Evolutionary conservation across 2,888 invertebrate genomes (phyloP).

Genomic region (Nomada hirtipes): DNA sequence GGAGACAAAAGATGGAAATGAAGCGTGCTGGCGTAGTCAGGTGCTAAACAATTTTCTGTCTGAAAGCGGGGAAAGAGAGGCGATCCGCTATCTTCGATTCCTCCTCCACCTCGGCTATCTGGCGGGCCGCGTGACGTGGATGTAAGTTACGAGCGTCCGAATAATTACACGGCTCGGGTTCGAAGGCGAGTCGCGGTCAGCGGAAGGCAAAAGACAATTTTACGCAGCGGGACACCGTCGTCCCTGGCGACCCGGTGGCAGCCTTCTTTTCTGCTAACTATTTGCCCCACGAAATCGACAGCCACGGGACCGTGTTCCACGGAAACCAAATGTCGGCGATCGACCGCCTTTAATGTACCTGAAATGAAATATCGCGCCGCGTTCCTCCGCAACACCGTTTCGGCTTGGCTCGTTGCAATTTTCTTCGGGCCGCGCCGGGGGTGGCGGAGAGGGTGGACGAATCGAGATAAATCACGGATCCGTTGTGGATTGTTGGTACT

Average conservation of each 20-base stretch:
- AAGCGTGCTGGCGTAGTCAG: constrained; percentile 45
- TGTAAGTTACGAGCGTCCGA: constrained; percentile 82
- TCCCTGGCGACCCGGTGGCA: constrained; percentile 73
- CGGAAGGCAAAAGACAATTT: constrained; percentile 84
- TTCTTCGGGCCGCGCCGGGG: background rate
- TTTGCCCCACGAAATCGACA: constrained; percentile 80
- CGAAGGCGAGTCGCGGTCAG: constrained; percentile 76
- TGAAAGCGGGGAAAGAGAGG: constrained; percentile 53
- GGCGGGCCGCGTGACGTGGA: constrained; percentile 64
- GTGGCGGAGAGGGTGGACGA: background rate
- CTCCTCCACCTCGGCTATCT: constrained; percentile 59
- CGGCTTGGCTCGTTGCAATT: background rate
- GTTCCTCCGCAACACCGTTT: background rate
- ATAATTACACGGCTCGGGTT: constrained; percentile 82
- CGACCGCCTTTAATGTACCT: constrained; percentile 20
- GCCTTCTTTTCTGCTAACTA: constrained; percentile 76
- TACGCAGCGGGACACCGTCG: constrained; percentile 81
- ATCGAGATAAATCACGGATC: constrained; percentile 25
- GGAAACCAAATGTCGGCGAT: constrained; percentile 39
- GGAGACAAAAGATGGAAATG: constrained; percentile 36
- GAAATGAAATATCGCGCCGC: constrained; percentile 34
- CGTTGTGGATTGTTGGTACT: constrained; percentile 1
- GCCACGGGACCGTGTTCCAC: constrained; percentile 66
- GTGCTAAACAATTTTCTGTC: constrained; percentile 69
- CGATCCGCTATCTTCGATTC: constrained; percentile 70